These are phyloP conservation scores for Crambe crambe DNA, from an alignment of 37 sponge, comb jelly and placozoan species.

Conservation along the genomic window DNA sequence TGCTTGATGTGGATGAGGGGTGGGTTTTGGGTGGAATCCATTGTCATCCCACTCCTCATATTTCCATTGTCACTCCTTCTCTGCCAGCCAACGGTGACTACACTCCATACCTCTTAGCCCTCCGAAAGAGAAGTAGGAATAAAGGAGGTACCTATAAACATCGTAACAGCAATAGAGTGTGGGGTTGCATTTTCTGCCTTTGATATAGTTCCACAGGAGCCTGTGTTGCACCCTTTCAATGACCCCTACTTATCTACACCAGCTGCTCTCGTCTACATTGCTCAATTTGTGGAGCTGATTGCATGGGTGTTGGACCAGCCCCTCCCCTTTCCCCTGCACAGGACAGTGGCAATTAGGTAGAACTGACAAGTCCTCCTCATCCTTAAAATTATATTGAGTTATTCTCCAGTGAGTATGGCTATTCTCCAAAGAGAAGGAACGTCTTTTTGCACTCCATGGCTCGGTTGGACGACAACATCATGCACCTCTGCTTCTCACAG, in stretches of 20 bases:
- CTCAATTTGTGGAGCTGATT: constrained; percentile 38
- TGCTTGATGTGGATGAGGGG: constrained; percentile 60
- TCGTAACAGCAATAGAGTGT: neutral
- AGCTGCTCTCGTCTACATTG: constrained; percentile 57
- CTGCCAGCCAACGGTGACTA: constrained; percentile 65
- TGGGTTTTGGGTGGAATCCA: constrained; percentile 65
- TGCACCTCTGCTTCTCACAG: constrained; percentile 75
- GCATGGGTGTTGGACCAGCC: constrained; percentile 40
- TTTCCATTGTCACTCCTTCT: constrained; percentile 42
- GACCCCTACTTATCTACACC: constrained; percentile 29
- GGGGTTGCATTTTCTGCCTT: neutral
- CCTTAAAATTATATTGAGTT: neutral
- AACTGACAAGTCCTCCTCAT: neutral
- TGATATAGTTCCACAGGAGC: neutral
- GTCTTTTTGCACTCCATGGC: constrained; percentile 38
- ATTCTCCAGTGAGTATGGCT: constrained; percentile 60
- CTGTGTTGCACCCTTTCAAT: neutral
- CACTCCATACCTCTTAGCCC: constrained; percentile 22
- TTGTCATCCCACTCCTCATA: constrained; percentile 36
- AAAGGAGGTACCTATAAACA: constrained; percentile 13
- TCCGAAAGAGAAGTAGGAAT: neutral
- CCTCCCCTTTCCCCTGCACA: constrained; percentile 59
- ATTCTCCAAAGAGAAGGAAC: constrained; percentile 10
- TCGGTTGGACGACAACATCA: constrained; percentile 69
- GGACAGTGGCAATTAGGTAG: constrained; percentile 35